Evolutionary conservation across 37 sponge, comb jelly and placozoan genomes (phyloP), one percentile per base, ranked within the genome.

Genomic region (Corticium candelabrum): DNA sequence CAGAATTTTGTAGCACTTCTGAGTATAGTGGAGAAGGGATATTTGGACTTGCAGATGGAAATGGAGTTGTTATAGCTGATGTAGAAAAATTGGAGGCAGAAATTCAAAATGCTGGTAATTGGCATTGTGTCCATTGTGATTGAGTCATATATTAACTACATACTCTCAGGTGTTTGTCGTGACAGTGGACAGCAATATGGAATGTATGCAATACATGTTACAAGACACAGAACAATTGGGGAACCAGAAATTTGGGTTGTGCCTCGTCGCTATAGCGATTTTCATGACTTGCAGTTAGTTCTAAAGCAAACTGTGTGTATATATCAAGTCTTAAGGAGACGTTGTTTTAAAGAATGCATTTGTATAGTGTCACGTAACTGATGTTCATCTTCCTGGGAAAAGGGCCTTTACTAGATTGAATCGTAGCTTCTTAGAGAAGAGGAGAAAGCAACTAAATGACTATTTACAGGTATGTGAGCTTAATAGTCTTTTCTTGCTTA

Each of bases 241-340:
- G 72, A 41, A 30, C 75, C 87, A 3, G 86, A 89, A 57, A 40
- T 68, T 33, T 89, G 86, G 87, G 34, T 43, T 37, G 80, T 77
- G 0, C 38, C 41, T 3, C 68, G 90, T 35, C 74, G 83, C 32
- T 86, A 78, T 67, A 43, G 80, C 3, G 90, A 89, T 68, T 82
- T 89, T 41, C 87, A 89, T 32, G 87, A 85, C 41, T 40, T 89
- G 2, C 77, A 89, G 40, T 76, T 85, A 56, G 76, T 77, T 7
- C 87, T 89, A 34, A 39, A 77, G 30, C 69, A 21, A 11, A 68
- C 15, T 21, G 62, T 21, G 21, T 50, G 62, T 21, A 50, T 50
- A 50, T 50, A 11, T 11, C 62, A 50, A 50, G 15, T 50, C 21
- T 11, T 50, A 50, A 21, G n/a, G n/a, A n/a, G n/a, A n/a, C 62